These are phyloP conservation scores for Ischnus inquisitorius DNA, from an alignment of 2,888 invertebrate species.

Conservation along the genomic window DNA sequence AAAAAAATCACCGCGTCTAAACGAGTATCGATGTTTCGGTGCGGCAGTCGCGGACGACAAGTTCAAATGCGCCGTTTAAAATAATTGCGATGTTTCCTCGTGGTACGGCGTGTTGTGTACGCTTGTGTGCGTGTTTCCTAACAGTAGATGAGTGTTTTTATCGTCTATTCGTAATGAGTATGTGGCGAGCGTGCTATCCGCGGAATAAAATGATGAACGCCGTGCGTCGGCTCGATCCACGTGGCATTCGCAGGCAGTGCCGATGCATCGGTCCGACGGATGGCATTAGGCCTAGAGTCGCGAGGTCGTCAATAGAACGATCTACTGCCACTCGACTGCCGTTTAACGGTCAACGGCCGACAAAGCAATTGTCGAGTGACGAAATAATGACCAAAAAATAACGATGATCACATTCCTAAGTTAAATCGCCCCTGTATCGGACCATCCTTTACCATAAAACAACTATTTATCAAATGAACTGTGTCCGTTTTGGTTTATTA, in stretches of 20 bases:
- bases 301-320: no score
- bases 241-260: conserved; percentile 7
- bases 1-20: background rate
- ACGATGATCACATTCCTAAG: no score
- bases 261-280: conserved; percentile 38
- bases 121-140: background rate
- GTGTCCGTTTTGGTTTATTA: no score
- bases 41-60: conserved; percentile 21
- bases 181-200: conserved; percentile 19
- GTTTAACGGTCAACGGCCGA: no score
- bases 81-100: conserved; percentile 19
- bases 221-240: conserved; percentile 1
- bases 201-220: conserved; percentile 34
- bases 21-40: conserved; percentile 5
- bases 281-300: conserved; percentile 38
- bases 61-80: conserved; percentile 27
- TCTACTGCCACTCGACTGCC: no score
- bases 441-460: no score
- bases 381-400: no score
- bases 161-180: conserved; percentile 23
- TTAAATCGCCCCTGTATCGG: no score
- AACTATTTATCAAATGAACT: no score
- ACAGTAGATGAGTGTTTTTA: conserved; percentile 17
- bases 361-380: no score
- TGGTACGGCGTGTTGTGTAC: background rate